Evolutionary conservation across 1,140 invertebrate species (phyloP).

Genomic region (Bombus ignitus): DNA sequence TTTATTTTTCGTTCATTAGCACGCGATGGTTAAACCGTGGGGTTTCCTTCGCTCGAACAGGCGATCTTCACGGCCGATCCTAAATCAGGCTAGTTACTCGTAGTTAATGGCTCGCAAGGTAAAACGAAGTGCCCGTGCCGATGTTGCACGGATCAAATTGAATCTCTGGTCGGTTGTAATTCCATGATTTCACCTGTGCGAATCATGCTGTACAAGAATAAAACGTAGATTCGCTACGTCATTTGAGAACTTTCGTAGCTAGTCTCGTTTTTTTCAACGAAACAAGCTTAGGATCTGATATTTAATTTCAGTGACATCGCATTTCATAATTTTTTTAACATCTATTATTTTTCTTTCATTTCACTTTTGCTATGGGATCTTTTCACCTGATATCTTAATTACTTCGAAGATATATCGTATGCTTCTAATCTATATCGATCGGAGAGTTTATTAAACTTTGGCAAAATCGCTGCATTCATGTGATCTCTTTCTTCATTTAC

Average conservation of each 20-base stretch:
- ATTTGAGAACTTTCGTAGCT: background rate
- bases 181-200: background rate
- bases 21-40: constrained; percentile 26
- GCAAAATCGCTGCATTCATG: too few species aligned
- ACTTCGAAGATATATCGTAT: background rate
- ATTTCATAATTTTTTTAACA: background rate
- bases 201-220: background rate
- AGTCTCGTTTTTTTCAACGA: background rate
- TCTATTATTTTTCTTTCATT: too few species aligned
- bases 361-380: background rate
- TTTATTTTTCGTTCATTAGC: constrained; percentile 46
- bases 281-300: background rate
- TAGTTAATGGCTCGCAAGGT: constrained; percentile 27
- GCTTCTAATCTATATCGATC: too few species aligned
- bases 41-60: constrained; percentile 12
- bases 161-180: background rate
- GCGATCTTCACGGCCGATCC: background rate
- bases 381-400: background rate
- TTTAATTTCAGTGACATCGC: background rate
- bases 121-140: background rate
- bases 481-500: too few species aligned
- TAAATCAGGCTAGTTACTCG: constrained; percentile 40
- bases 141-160: background rate
- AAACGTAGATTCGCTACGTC: background rate
- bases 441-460: too few species aligned